Conservation (phyloP, 2,888 invertebrate genomes). For the Drosophila mulleri region DNA sequence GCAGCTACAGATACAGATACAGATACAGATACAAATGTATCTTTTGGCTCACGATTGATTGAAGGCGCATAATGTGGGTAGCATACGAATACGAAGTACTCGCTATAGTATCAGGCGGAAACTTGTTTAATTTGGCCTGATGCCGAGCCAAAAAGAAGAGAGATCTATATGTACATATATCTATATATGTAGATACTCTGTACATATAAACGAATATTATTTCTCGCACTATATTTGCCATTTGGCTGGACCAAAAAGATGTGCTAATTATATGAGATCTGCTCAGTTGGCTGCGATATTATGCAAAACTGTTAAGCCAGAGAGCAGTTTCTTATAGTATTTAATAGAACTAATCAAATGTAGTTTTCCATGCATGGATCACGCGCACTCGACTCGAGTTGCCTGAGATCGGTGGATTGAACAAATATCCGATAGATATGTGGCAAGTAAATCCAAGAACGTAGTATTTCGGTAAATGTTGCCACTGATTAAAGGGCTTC, state of each 20-base stretch:
- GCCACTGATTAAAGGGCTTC: neutral
- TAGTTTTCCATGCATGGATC: slow-evolving; percentile 20
- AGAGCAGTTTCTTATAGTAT: slow-evolving; percentile 7
- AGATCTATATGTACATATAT: neutral
- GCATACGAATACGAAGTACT: slow-evolving; percentile 26
- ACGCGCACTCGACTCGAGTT: slow-evolving; percentile 10
- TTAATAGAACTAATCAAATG: neutral
- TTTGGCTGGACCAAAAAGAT: slow-evolving; percentile 25
- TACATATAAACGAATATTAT: slow-evolving; percentile 12
- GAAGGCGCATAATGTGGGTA: slow-evolving; percentile 38
- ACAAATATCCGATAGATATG: neutral
- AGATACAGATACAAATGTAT: slow-evolving; percentile 38
- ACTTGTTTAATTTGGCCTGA: slow-evolving; percentile 62
- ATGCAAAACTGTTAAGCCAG: neutral
- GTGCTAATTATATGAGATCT: slow-evolving; percentile 46
- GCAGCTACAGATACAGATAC: slow-evolving; percentile 10
- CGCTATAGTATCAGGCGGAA: slow-evolving; percentile 38
- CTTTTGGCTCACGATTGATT: slow-evolving; percentile 27
- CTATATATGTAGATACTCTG: slow-evolving; percentile 15
- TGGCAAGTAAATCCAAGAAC: neutral
- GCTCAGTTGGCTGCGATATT: slow-evolving; percentile 8
- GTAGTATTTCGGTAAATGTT: neutral
- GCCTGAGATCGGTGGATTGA: slow-evolving; percentile 13
- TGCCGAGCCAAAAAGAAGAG: slow-evolving; percentile 19
- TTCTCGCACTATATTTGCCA: slow-evolving; percentile 24